Conservation (phyloP, 1,140 invertebrate species). For the Glossosoma conforme region DNA sequence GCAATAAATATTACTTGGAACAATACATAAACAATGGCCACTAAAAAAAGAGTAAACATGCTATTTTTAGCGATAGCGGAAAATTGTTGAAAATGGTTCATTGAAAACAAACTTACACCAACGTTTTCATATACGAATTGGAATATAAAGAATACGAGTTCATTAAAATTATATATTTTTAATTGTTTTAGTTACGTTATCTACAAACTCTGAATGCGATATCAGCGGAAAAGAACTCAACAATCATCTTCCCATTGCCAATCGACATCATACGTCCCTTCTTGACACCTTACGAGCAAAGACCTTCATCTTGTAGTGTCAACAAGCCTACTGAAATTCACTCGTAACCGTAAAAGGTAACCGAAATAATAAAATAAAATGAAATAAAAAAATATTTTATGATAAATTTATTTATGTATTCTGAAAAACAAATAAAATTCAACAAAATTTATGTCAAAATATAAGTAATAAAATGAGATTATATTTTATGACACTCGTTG, state of each 20-base stretch:
- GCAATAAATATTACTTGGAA: too few species aligned
- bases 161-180: conserved; percentile 15
- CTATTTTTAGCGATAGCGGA: not conserved
- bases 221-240: conserved; percentile 96
- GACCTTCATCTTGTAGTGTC: not conserved
- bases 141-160: conserved; percentile 1
- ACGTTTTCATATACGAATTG: too few species aligned
- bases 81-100: not conserved
- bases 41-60: too few species aligned
- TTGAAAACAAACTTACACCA: not conserved
- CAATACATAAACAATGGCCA: too few species aligned
- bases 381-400: too few species aligned
- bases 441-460: too few species aligned
- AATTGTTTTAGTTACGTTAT: conserved; percentile 41
- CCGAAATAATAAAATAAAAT: too few species aligned
- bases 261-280: conserved; percentile 85
- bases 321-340: not conserved
- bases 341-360: too few species aligned
- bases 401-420: too few species aligned
- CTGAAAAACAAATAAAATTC: too few species aligned
- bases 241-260: conserved; percentile 94
- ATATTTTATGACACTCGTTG: too few species aligned
- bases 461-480: too few species aligned
- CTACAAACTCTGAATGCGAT: conserved; percentile 88
- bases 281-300: conserved; percentile 35